Percentiles rank a stretch among this genome's conserved stretches.
Conservation (phyloP, 2,113 vertebrate genomes). For the Danionella cerebrum region DNA sequence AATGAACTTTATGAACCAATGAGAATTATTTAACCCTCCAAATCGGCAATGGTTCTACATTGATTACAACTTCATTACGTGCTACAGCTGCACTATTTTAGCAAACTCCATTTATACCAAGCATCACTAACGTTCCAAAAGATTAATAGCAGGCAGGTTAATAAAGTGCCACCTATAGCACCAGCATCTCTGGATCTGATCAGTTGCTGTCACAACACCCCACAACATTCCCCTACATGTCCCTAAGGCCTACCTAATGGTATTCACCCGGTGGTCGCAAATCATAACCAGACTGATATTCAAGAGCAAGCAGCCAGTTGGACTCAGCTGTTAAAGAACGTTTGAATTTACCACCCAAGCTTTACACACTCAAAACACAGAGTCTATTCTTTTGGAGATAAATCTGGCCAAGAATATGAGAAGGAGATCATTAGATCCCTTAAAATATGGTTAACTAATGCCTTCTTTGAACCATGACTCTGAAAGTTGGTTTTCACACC, state of each 20-base stretch:
- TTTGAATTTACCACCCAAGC: neutral
- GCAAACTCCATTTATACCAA: no score
- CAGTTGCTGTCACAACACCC: slow-evolving; percentile 39
- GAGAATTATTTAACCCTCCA: neutral
- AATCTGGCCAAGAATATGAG: neutral
- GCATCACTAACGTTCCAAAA: neutral
- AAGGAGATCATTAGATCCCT: no score
- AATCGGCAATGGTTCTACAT: neutral
- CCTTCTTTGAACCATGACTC: no score
- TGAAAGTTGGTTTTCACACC: no score
- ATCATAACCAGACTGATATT: slow-evolving; percentile 44
- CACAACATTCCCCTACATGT: slow-evolving; percentile 21
- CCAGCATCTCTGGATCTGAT: slow-evolving; percentile 14
- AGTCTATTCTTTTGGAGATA: neutral
- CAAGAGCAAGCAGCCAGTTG: neutral
- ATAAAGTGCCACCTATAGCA: neutral
- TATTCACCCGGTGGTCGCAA: slow-evolving; percentile 42
- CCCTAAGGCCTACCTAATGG: slow-evolving; percentile 60
- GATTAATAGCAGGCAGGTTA: neutral
- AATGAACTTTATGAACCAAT: neutral
- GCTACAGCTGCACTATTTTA: neutral
- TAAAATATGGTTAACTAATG: no score
- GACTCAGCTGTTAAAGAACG: neutral
- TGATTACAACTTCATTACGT: neutral
- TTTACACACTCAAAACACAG: neutral